Evolutionary conservation across 2,797 vertebrate genomes (phyloP).

Genomic region (Microctenopoma lineatum): DNA sequence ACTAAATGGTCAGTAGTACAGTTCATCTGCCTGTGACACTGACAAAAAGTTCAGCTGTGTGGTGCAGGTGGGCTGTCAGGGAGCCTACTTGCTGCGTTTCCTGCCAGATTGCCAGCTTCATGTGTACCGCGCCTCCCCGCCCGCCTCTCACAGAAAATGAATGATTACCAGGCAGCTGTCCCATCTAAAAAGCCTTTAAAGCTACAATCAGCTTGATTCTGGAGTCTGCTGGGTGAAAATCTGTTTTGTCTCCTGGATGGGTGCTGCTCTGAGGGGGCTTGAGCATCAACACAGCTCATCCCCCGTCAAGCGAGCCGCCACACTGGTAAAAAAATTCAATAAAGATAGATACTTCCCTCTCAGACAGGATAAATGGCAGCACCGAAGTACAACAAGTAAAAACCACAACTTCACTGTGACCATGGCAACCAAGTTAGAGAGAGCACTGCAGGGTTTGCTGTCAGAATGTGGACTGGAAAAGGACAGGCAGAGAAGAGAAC

Average conservation of each 20-base stretch:
- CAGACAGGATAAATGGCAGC: slow-evolving; percentile 66
- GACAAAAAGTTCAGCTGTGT: slow-evolving; percentile 20
- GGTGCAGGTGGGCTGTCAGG: slow-evolving; percentile 1
- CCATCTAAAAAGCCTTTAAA: slow-evolving; percentile 53
- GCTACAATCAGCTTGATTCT: slow-evolving; percentile 54
- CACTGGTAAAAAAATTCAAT: slow-evolving; percentile 2
- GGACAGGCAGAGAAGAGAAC: slow-evolving; percentile 43
- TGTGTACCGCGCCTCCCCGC: slow-evolving; percentile 5
- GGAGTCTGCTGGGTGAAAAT: slow-evolving; percentile 56
- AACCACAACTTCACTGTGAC: slow-evolving; percentile 72
- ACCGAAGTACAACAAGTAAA: slow-evolving; percentile 53
- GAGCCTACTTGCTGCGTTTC: slow-evolving; percentile 30
- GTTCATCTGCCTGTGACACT: slow-evolving; percentile 22
- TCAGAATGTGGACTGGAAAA: slow-evolving; percentile 73
- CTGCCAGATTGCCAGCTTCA: slow-evolving; percentile 43
- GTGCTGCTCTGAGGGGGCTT: slow-evolving; percentile 36
- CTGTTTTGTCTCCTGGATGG: slow-evolving; percentile 62
- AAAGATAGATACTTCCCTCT: slow-evolving; percentile 52
- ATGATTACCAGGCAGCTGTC: slow-evolving; percentile 62
- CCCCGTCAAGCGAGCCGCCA: slow-evolving; percentile 35
- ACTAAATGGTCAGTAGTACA: slow-evolving; percentile 4
- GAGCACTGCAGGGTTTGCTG: slow-evolving; percentile 69
- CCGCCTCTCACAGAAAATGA: slow-evolving; percentile 50
- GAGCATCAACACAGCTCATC: slow-evolving; percentile 47
- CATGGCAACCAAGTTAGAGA: slow-evolving; percentile 78